These are phyloP conservation scores for Campoletis sonorensis DNA, from an alignment of 1,140 invertebrate species.

Conservation along the genomic window DNA sequence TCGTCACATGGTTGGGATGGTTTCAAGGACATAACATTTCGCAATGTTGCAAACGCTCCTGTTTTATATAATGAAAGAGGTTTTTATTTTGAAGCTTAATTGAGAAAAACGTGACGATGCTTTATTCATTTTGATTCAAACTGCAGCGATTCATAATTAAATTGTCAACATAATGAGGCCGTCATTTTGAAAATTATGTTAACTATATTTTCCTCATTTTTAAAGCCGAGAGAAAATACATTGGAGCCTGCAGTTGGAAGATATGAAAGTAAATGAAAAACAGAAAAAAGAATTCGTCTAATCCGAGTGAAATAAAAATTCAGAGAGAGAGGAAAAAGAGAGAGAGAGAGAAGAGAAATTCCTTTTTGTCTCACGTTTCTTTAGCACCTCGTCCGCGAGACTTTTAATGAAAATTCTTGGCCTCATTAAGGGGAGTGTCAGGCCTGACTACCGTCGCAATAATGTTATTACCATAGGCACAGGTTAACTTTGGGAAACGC, in stretches of 20 bases:
- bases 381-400: background rate
- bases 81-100: no score
- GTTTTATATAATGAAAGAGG: no score
- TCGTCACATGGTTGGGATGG: no score
- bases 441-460: background rate
- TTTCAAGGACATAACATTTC: no score
- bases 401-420: slow-evolving; percentile 43
- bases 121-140: no score
- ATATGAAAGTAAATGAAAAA: background rate
- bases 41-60: no score
- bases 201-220: no score
- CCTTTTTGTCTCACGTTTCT: background rate
- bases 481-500: slow-evolving; percentile 26
- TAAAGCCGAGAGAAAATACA: background rate
- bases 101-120: no score
- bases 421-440: slow-evolving; percentile 14
- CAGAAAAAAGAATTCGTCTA: background rate
- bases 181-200: no score
- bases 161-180: no score
- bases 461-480: slow-evolving; percentile 45
- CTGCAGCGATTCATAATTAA: no score
- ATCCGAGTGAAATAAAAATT: background rate
- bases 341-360: background rate
- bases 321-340: background rate
- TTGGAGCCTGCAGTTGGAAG: background rate